phyloP scores from a whole-genome alignment of 2,888 invertebrate genomes.

The Hoplodrina ambigua region DNA sequence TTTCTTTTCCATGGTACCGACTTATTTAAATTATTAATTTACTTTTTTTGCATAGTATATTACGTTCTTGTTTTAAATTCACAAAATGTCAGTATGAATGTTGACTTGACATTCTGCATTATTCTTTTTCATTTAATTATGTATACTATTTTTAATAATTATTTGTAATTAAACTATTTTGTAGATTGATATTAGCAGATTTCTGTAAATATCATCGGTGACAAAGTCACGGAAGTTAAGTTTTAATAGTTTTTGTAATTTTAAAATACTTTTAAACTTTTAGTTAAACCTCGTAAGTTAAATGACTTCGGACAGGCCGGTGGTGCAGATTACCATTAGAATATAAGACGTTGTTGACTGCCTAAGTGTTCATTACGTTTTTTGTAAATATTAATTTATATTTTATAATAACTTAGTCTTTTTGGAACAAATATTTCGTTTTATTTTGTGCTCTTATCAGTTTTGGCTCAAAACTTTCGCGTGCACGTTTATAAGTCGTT shows the following conservation, averaged over 20 bases:
- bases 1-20: background rate
- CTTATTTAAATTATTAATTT: background rate
- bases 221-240: conserved; percentile 40
- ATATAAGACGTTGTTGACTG: conserved; percentile 78
- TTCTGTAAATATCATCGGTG: background rate
- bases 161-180: background rate
- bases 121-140: conserved; percentile 2
- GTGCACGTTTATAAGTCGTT: conserved; percentile 3
- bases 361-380: conserved; percentile 82
- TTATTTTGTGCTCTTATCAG: conserved; percentile 4
- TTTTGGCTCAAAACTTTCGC: conserved; percentile 39
- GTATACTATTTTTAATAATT: background rate
- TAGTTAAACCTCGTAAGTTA: conserved; percentile 52
- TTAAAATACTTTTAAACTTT: conserved; percentile 41
- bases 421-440: conserved; percentile 13
- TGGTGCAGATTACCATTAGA: conserved; percentile 90
- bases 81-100: background rate
- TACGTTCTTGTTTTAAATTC: background rate
- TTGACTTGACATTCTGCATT: background rate
- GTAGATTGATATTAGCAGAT: conserved; percentile 8
- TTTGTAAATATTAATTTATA: conserved; percentile 56
- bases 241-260: conserved; percentile 17
- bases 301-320: conserved; percentile 81
- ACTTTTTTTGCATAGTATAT: background rate
- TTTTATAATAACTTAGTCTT: background rate